Evolutionary conservation across 2,113 vertebrate genomes (phyloP).

Genomic region (Mesitornis unicolor): DNA sequence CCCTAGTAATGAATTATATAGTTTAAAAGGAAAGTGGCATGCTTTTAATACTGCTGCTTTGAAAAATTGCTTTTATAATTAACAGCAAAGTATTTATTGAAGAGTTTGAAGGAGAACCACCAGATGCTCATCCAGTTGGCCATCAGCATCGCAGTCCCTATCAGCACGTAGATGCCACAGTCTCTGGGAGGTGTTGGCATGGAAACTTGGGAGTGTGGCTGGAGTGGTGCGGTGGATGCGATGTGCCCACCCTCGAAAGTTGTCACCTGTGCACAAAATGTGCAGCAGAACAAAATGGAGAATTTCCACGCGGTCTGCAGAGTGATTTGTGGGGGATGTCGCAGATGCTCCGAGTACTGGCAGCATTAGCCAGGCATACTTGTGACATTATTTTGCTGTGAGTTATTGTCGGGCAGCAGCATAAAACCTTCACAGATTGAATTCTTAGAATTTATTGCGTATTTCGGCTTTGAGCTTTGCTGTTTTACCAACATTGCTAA

Average conservation of each 20-base stretch:
- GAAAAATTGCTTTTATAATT: not conserved
- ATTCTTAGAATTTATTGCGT: not conserved
- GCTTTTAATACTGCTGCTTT: not conserved
- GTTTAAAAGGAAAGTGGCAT: too few species aligned
- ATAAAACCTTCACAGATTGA: not conserved
- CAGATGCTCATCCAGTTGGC: fast-evolving
- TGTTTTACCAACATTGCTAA: not conserved
- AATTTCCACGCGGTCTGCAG: not conserved
- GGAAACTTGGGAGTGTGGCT: not conserved
- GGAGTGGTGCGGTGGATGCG: too few species aligned
- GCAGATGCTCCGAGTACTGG: fast-evolving
- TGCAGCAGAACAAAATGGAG: fast-evolving
- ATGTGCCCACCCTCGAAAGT: not conserved
- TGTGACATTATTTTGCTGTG: not conserved
- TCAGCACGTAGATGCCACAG: not conserved
- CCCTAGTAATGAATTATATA: fast-evolving
- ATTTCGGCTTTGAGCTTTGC: not conserved
- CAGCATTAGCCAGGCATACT: not conserved
- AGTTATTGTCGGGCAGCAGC: not conserved
- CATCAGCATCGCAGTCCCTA: not conserved
- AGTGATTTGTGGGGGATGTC: not conserved
- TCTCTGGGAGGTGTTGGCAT: not conserved
- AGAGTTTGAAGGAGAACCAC: not conserved
- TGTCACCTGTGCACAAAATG: fast-evolving
- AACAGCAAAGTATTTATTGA: not conserved